Conservation (phyloP, 30 jellyfish, hydroid and myxozoan species). For the Catostylus mosaicus region DNA sequence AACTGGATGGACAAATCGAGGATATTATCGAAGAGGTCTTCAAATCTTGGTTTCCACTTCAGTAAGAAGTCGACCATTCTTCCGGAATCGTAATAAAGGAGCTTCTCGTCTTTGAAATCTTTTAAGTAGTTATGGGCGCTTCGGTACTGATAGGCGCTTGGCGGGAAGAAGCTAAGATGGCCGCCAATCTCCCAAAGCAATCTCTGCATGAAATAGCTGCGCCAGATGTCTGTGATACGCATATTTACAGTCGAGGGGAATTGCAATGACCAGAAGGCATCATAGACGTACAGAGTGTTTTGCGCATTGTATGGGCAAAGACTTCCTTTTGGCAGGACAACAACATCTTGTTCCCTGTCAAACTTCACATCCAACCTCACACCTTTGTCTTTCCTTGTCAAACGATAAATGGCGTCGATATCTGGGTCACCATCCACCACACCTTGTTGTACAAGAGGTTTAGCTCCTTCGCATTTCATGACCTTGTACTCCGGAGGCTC, state of each 20-base stretch:
- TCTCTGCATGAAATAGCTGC: conserved; percentile 89
- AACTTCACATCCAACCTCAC: conserved; percentile 78
- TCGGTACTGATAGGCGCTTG: conserved; percentile 96
- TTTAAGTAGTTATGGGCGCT: conserved; percentile 85
- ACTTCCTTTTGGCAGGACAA: conserved; percentile 83
- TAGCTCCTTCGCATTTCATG: conserved; percentile 68
- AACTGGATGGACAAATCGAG: conserved; percentile 73
- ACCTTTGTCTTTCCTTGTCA: conserved; percentile 88
- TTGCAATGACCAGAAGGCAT: conserved; percentile 80
- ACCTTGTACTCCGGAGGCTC: conserved; percentile 75
- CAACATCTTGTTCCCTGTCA: conserved; percentile 82
- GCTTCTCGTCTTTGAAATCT: conserved; percentile 90
- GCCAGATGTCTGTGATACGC: conserved; percentile 97
- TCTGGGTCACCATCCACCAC: conserved; percentile 99
- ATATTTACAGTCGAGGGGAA: conserved; percentile 86
- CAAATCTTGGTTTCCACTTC: conserved; percentile 68
- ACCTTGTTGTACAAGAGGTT: conserved; percentile 94
- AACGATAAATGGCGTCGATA: conserved; percentile 90
- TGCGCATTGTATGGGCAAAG: conserved; percentile 94
- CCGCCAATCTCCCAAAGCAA: conserved; percentile 97
- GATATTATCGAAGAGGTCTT: conserved; percentile 78
- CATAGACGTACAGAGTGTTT: conserved; percentile 81
- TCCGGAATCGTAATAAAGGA: conserved; percentile 73
- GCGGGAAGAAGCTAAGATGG: conserved; percentile 93
- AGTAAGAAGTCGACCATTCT: conserved; percentile 75